These are phyloP conservation scores for Meandrina meandrites DNA, from an alignment of 92 coral and sea anemone species.

Conservation along the genomic window DNA sequence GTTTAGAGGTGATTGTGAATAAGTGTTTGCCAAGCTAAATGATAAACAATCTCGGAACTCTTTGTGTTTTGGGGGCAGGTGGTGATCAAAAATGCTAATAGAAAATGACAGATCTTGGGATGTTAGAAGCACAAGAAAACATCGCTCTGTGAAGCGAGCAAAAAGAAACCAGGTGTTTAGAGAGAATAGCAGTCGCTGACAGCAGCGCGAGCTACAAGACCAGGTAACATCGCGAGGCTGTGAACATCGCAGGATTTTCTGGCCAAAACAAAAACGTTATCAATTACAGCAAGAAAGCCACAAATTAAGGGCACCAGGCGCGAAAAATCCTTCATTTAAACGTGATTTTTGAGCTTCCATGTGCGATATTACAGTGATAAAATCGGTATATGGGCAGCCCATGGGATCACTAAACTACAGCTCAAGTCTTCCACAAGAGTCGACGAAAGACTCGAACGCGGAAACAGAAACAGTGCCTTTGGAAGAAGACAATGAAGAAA, in stretches of 20 bases:
- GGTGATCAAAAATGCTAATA: slow-evolving; percentile 83
- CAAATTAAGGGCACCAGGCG: slow-evolving; percentile 34
- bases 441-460: slow-evolving; percentile 15
- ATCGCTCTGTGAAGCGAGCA: slow-evolving; percentile 53
- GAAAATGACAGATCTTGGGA: slow-evolving; percentile 69
- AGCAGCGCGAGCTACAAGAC: neutral
- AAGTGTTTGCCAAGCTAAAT: slow-evolving; percentile 64
- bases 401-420: slow-evolving; percentile 37
- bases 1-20: slow-evolving; percentile 61
- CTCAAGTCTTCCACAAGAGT: slow-evolving; percentile 12
- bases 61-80: slow-evolving; percentile 78
- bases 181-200: neutral
- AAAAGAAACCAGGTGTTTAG: slow-evolving; percentile 71
- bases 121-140: slow-evolving; percentile 62
- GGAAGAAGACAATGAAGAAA: slow-evolving; percentile 30
- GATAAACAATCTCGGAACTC: slow-evolving; percentile 82
- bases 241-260: neutral
- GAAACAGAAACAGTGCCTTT: slow-evolving; percentile 13
- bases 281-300: slow-evolving; percentile 15
- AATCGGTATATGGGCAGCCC: slow-evolving; percentile 50
- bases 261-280: slow-evolving; percentile 14
- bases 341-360: slow-evolving; percentile 39
- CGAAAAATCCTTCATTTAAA: slow-evolving; percentile 3
- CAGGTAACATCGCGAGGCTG: neutral
- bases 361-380: slow-evolving; percentile 53